Conservation (phyloP, 37 sponge, comb jelly and placozoan species). For the Agelas oroides region DNA sequence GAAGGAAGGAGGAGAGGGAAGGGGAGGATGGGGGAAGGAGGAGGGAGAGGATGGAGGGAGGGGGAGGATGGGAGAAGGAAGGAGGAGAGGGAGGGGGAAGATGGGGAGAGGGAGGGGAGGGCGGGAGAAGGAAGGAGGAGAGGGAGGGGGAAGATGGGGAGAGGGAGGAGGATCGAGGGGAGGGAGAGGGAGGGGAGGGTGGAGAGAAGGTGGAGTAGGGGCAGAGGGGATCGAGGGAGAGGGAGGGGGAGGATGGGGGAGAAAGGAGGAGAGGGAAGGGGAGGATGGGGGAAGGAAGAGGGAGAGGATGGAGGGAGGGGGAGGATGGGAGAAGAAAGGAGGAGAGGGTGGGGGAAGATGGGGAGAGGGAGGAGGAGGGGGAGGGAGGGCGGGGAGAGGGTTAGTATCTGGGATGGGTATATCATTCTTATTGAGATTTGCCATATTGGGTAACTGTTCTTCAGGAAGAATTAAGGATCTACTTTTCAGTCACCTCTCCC, state of each 20-base stretch:
- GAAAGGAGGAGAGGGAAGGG: conserved; percentile 10
- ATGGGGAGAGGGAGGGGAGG: background rate
- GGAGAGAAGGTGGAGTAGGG: background rate
- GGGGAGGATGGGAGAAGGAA: background rate
- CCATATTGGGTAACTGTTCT: background rate
- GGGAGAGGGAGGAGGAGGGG: too few relatives aligned
- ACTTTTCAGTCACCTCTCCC: too few relatives aligned
- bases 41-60: conserved; percentile 17
- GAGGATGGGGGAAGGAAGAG: background rate
- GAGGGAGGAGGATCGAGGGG: background rate
- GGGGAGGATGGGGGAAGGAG: background rate
- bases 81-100: background rate
- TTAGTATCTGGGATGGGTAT: too few relatives aligned
- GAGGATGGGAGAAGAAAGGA: background rate
- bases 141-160: conserved; percentile 2
- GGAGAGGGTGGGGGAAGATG: too few relatives aligned
- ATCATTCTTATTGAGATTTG: too few relatives aligned
- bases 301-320: conserved; percentile 6
- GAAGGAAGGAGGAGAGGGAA: conserved; percentile 14
- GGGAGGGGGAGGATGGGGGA: background rate
- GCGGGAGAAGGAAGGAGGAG: background rate
- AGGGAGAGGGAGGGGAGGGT: background rate
- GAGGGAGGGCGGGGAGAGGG: too few relatives aligned
- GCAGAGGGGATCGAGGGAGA: background rate
- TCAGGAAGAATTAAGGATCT: too few relatives aligned